Base-by-base conservation (phyloP, 2,797 vertebrate species). In the Sphenopsis melanotis region DNA sequence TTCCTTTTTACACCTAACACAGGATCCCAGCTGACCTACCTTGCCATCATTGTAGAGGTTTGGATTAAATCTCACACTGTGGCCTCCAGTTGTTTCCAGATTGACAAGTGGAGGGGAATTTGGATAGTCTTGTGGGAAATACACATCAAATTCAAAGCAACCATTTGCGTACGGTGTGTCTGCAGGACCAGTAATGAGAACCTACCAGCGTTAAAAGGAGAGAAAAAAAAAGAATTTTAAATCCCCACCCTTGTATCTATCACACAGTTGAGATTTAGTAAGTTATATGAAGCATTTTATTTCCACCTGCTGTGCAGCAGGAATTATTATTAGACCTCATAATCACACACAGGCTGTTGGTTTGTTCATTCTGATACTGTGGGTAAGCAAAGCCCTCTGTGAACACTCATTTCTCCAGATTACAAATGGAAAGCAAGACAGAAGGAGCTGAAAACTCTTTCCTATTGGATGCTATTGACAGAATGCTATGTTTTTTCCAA, bases 21-120 rank as follows among this genome's bases (percentile, higher is more conserved):
- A 89, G 83, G 50, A 83, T 44, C 49, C 36, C 92, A 93, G 34
- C 7, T 47, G 68, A 88, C 93, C 36, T 95, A 99, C 99, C 98
- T 99, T 99, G 97, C 99, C 99, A 66, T 99, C 99, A 29, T 99
- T 99, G 98, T 99, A 99, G 96, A 99, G 99, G 97, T 99, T 99
- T 87, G 99, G 99, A 98, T 99, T 99, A 96, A 99, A 99, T 96
- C 99, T 98, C 87, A 99, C 99, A 0, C 99, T 99, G 97, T 99
- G 99, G 44, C 99, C 99, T 13, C 99, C 99, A 2, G 99, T 99
- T 83, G 99, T 99, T 98, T 99, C 99, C 96, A 99, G 98, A 96
- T 99, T 99, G 88, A 99, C 99, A 95, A 99, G 98, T 4, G 99
- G 99, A 75, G 99, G 99, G 7, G 99, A 99, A 97, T 99, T 99